Percentiles rank a stretch among this genome's conserved stretches.
phyloP scores from a whole-genome alignment of 2,888 invertebrate species.

The Eustalomyia histrio region DNA sequence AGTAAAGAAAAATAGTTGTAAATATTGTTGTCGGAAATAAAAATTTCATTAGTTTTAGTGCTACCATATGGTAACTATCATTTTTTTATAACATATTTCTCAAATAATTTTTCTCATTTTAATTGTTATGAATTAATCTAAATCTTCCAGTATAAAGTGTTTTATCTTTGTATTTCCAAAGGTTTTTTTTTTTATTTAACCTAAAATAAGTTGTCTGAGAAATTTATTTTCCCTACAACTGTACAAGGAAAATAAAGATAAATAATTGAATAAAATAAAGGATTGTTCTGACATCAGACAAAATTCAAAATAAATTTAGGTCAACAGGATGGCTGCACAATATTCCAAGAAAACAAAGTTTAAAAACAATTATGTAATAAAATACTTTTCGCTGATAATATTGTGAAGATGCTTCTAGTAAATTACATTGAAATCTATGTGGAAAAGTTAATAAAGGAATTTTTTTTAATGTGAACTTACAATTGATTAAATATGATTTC shows the following conservation, averaged over 20 bases:
- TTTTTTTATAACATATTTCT: too few species aligned
- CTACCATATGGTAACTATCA: too few species aligned
- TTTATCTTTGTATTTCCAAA: too few species aligned
- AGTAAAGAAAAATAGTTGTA: too few species aligned
- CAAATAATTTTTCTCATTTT: too few species aligned
- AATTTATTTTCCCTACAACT: neutral
- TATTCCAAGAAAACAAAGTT: conserved; percentile 21
- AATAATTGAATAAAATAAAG: neutral
- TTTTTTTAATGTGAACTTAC: neutral
- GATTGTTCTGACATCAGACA: neutral
- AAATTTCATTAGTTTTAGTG: too few species aligned
- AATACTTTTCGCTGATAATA: conserved; percentile 8
- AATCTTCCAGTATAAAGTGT: too few species aligned
- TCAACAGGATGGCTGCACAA: conserved; percentile 55
- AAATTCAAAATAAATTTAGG: conserved; percentile 28
- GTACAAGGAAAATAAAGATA: neutral
- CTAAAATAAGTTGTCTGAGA: neutral
- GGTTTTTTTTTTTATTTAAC: too few species aligned
- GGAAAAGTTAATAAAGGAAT: neutral
- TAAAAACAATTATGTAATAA: conserved; percentile 30
- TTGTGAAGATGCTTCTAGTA: neutral
- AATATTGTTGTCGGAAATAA: too few species aligned
- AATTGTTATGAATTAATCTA: too few species aligned
- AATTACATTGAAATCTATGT: neutral
- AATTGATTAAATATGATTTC: conserved; percentile 26